phyloP scores from a whole-genome alignment of 1,140 invertebrate genomes.

The Stegodyphus mimosarum region DNA sequence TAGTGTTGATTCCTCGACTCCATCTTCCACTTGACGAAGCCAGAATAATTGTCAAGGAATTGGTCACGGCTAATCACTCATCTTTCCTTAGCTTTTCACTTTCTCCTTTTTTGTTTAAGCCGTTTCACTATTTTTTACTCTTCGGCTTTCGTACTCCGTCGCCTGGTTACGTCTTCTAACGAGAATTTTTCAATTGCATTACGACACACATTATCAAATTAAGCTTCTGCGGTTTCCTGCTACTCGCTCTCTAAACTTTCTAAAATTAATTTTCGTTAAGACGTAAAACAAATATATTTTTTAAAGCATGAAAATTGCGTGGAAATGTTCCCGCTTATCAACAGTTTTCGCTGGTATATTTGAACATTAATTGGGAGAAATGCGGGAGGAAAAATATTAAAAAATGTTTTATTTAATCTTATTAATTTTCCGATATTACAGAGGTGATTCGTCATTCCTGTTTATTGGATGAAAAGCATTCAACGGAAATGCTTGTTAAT shows the following conservation, averaged over 20 bases:
- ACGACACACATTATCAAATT: constrained; percentile 38
- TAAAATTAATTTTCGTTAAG: constrained; percentile 34
- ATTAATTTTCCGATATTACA: no score
- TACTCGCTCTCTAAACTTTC: no score
- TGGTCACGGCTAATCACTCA: constrained; percentile 56
- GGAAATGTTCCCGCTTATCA: no score
- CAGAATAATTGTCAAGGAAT: constrained; percentile 60
- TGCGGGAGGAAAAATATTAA: no score
- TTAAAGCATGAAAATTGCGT: no score
- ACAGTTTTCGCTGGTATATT: no score
- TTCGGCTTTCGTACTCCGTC: neutral
- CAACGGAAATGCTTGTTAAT: no score
- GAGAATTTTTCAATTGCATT: constrained; percentile 49
- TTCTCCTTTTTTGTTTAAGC: constrained; percentile 22
- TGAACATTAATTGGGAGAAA: no score
- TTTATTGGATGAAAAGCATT: no score
- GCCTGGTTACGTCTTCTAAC: constrained; percentile 36
- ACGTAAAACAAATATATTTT: no score
- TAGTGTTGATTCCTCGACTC: constrained; percentile 56
- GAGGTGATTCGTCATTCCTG: no score
- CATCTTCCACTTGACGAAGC: constrained; percentile 57
- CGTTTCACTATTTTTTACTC: neutral
- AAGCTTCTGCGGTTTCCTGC: constrained; percentile 29
- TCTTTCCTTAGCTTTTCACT: constrained; percentile 2
- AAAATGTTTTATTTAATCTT: no score